phyloP scores from a whole-genome alignment of 2,113 vertebrate species.

The Thalassarche chlororhynchos region DNA sequence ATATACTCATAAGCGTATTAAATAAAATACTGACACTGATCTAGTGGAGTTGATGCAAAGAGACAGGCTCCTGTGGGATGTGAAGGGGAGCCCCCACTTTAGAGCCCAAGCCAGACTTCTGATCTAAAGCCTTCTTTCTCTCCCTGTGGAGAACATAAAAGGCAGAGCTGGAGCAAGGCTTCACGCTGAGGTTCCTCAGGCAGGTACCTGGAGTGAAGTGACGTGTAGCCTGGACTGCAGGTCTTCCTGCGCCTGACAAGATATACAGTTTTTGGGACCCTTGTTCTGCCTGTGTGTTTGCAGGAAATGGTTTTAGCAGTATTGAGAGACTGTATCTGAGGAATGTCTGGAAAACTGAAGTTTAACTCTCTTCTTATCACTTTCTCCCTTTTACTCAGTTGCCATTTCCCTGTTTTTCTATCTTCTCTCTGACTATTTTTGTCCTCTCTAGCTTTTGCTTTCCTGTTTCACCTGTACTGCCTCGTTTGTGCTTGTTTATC shows the following conservation, averaged over 20 bases:
- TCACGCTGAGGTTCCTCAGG: not conserved
- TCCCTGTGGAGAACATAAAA: not conserved
- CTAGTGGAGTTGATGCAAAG: not conserved
- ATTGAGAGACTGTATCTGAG: not conserved
- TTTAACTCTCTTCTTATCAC: not conserved
- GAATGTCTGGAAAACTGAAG: not conserved
- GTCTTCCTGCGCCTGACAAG: not conserved
- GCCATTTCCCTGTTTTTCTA: not conserved
- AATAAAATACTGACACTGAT: not conserved
- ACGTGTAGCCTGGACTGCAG: not conserved
- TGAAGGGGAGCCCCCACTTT: not conserved
- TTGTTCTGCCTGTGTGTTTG: not conserved
- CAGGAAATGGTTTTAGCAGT: not conserved
- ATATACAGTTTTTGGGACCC: not conserved
- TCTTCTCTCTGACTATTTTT: not conserved
- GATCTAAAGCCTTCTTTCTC: not conserved
- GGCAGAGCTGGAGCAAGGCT: not conserved
- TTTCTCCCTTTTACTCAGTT: not conserved
- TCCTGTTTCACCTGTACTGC: not conserved
- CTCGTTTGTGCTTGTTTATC: not conserved
- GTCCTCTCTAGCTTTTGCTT: not conserved
- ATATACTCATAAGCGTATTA: not conserved
- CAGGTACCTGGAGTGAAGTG: not conserved
- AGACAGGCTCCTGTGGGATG: fast-evolving
- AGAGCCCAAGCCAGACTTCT: not conserved